Evolutionary conservation across 2,113 vertebrate genomes (phyloP).

Genomic region (Bothrops jararaca): DNA sequence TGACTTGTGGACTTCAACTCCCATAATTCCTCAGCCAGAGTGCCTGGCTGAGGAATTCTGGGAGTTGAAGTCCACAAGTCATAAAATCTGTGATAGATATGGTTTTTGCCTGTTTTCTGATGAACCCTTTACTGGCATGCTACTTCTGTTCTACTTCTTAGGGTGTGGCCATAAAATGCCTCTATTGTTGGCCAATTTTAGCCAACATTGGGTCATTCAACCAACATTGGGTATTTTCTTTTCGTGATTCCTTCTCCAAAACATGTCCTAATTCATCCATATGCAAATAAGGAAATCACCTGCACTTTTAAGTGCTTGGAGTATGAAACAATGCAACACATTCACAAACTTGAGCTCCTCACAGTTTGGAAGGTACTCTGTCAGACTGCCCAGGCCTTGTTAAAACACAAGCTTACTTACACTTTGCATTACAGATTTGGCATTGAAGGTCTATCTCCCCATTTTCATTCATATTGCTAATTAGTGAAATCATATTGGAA

Average conservation of each 20-base stretch:
- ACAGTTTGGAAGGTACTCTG: not conserved
- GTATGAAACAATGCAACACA: not conserved
- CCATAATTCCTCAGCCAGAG: too few relatives aligned
- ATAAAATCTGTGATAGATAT: not conserved
- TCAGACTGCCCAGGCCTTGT: not conserved
- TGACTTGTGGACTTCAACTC: too few relatives aligned
- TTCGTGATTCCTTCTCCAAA: not conserved
- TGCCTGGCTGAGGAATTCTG: too few relatives aligned
- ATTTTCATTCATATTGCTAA: not conserved
- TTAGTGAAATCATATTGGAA: not conserved
- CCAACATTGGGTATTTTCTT: not conserved
- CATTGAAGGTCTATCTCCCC: not conserved
- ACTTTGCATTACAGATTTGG: not conserved
- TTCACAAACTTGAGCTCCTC: not conserved
- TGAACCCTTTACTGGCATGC: not conserved
- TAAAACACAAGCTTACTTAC: not conserved
- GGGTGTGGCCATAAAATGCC: not conserved
- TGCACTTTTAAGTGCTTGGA: not conserved
- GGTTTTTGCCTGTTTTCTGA: too few relatives aligned
- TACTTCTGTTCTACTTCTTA: not conserved
- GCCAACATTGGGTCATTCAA: too few relatives aligned
- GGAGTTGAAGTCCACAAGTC: too few relatives aligned
- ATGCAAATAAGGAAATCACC: not conserved
- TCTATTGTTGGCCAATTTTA: not conserved
- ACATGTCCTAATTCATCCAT: too few relatives aligned